Percentiles rank a stretch among this genome's conserved stretches.
Evolutionary conservation across 1,140 invertebrate genomes (phyloP).

Genomic region (Trachymyrmex cornetzi): DNA sequence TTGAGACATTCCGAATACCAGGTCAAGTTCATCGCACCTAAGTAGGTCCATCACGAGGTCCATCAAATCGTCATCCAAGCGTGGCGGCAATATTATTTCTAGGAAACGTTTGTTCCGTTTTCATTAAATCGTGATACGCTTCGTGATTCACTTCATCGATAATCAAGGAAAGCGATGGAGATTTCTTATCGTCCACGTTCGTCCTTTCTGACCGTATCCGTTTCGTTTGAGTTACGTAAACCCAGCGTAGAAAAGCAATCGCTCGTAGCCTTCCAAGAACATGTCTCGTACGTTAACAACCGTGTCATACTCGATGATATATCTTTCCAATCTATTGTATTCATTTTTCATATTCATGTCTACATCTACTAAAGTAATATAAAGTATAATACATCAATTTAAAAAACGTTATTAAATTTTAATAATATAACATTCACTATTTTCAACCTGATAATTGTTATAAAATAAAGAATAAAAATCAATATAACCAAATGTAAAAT

Average conservation of each 20-base stretch:
- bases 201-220: constrained; percentile 18
- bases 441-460: background rate
- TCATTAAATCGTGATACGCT: constrained; percentile 54
- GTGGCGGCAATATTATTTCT: constrained; percentile 50
- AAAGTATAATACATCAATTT: background rate
- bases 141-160: background rate
- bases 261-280: constrained; percentile 21
- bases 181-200: constrained; percentile 43
- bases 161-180: constrained; percentile 21
- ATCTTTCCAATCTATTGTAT: constrained; percentile 1
- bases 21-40: constrained; percentile 57
- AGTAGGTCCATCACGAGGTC: constrained; percentile 45
- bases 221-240: constrained; percentile 50
- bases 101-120: constrained; percentile 47
- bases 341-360: background rate
- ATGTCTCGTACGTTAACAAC: constrained; percentile 17
- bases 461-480: background rate
- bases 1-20: constrained; percentile 39
- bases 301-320: constrained; percentile 8
- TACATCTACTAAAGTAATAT: background rate
- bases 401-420: background rate
- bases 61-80: constrained; percentile 46
- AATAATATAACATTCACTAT: background rate
- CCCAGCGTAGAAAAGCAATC: background rate
- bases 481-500: constrained; percentile 4